These are phyloP conservation scores for Geopemphigus sp. DNA, from an alignment of 1,140 invertebrate species.

Conservation along the genomic window DNA sequence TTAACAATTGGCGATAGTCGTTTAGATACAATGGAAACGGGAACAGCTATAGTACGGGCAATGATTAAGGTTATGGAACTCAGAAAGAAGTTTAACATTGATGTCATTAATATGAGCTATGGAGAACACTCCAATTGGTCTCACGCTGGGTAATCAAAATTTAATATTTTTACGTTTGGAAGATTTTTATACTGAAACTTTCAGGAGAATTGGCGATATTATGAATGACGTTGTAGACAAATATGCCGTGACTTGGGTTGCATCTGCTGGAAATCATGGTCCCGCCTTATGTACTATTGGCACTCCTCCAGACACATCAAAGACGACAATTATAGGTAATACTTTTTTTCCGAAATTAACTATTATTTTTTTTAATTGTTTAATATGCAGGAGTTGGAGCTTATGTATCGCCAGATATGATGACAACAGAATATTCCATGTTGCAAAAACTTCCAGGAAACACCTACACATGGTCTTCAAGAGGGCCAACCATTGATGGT, in stretches of 20 bases:
- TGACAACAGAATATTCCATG: conserved; percentile 90
- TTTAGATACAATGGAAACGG: conserved; percentile 93
- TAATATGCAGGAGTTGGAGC: conserved; percentile 76
- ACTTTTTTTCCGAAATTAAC: background rate
- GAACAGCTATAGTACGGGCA: conserved; percentile 83
- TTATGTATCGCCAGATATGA: conserved; percentile 96
- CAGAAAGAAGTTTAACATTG: conserved; percentile 60
- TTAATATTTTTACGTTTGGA: background rate
- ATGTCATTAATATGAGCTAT: conserved; percentile 98
- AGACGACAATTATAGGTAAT: conserved; percentile 75
- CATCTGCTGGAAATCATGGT: conserved; percentile 92
- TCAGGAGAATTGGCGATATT: conserved; percentile 77
- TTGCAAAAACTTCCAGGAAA: conserved; percentile 77
- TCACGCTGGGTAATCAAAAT: conserved; percentile 71
- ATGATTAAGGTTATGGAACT: conserved; percentile 81
- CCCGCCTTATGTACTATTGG: conserved; percentile 90
- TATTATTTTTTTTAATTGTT: background rate
- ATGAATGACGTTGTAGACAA: conserved; percentile 90
- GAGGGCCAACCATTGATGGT: conserved; percentile 87
- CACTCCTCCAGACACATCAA: conserved; percentile 84
- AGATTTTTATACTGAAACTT: conserved; percentile 51
- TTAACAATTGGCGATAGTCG: conserved; percentile 87
- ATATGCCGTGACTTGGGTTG: conserved; percentile 87
- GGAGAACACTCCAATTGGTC: conserved; percentile 91
- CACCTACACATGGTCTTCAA: conserved; percentile 92